Percentiles rank a stretch among this genome's conserved stretches.
Evolutionary conservation across 2,888 invertebrate species (phyloP).

Genomic region (Sminthurinus aureus): DNA sequence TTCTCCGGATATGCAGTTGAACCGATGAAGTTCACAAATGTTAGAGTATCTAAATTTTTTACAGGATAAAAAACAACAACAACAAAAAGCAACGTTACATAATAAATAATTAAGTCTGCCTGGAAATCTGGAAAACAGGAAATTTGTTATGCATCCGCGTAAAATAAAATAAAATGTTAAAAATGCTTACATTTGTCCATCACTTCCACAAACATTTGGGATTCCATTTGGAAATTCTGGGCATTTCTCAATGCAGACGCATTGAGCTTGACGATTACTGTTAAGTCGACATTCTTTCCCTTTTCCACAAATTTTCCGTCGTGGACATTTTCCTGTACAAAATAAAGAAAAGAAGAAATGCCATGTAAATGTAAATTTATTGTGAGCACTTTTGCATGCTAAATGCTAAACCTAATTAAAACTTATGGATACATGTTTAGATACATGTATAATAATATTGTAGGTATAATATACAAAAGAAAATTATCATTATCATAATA

Average conservation of each 20-base stretch:
- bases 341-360: background rate
- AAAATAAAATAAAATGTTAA: no score
- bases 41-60: slow-evolving; percentile 26
- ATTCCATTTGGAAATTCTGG: slow-evolving; percentile 42
- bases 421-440: background rate
- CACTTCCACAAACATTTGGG: slow-evolving; percentile 54
- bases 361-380: no score
- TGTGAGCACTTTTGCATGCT: no score
- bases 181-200: slow-evolving; percentile 45
- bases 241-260: slow-evolving; percentile 57
- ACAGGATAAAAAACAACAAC: no score
- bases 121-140: no score
- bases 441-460: background rate
- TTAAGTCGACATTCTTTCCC: slow-evolving; percentile 56
- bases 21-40: slow-evolving; percentile 55
- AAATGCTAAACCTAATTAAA: no score
- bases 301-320: slow-evolving; percentile 50
- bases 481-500: background rate
- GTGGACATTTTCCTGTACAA: slow-evolving; percentile 40
- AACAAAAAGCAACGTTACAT: no score
- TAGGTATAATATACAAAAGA: background rate
- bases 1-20: slow-evolving; percentile 42
- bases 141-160: no score
- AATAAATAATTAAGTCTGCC: no score
- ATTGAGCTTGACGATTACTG: slow-evolving; percentile 52